A percentile compares a stretch with the other conserved stretches of the same genome.
phyloP scores from a whole-genome alignment of 2,888 invertebrate species.

The Xestia rhomboidea region DNA sequence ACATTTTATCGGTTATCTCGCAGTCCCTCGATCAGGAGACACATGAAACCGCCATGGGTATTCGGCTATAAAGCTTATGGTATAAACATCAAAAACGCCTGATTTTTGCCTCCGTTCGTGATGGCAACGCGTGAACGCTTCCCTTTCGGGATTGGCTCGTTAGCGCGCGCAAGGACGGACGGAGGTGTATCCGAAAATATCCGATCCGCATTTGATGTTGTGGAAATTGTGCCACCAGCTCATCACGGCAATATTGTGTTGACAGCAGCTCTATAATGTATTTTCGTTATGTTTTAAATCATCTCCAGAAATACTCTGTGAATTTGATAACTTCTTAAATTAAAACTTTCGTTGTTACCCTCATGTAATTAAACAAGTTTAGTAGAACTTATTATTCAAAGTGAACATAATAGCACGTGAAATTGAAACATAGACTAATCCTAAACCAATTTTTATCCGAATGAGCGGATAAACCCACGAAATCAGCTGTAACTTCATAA shows the following conservation, averaged over 20 bases:
- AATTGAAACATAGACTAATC: slow-evolving; percentile 13
- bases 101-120: slow-evolving; percentile 62
- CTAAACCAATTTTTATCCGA: slow-evolving; percentile 6
- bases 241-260: slow-evolving; percentile 5
- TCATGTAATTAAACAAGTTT: neutral
- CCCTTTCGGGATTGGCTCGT: slow-evolving; percentile 64
- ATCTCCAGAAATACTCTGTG: neutral
- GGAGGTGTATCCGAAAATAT: slow-evolving; percentile 37
- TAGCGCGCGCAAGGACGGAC: slow-evolving; percentile 41
- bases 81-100: slow-evolving; percentile 59
- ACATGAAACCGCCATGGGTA: slow-evolving; percentile 24
- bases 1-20: slow-evolving; percentile 29
- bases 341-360: neutral
- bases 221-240: slow-evolving; percentile 10
- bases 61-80: slow-evolving; percentile 34
- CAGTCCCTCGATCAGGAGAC: slow-evolving; percentile 26
- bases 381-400: neutral
- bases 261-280: neutral
- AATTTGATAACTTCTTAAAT: neutral
- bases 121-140: slow-evolving; percentile 60
- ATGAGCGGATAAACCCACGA: slow-evolving; percentile 8
- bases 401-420: neutral
- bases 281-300: neutral
- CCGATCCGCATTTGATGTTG: slow-evolving; percentile 25
- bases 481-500: slow-evolving; percentile 16